Conservation (phyloP, 2,797 vertebrate genomes). For the Cyprinella venusta region DNA sequence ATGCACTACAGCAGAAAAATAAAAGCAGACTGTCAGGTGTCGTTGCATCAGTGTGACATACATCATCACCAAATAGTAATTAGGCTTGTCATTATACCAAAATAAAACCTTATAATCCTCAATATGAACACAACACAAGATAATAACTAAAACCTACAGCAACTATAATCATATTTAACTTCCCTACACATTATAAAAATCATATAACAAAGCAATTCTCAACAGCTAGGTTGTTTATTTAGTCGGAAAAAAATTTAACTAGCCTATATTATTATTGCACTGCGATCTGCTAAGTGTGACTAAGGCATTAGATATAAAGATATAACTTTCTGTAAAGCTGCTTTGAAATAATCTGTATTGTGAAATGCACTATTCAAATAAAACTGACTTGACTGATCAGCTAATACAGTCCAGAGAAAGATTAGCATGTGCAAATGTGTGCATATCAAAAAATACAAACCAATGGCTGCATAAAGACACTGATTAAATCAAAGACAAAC, state of each 20-base stretch:
- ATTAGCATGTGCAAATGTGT: background rate
- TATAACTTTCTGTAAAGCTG: background rate
- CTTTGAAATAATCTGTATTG: no score
- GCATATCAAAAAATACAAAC: background rate
- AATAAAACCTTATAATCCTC: background rate
- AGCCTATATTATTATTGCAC: background rate
- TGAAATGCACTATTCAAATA: no score
- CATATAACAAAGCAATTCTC: no score
- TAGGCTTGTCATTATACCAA: background rate
- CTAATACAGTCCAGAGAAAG: no score
- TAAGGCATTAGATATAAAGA: background rate
- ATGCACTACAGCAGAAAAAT: constrained; percentile 34
- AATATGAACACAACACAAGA: no score
- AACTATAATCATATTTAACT: no score
- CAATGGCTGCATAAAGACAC: background rate
- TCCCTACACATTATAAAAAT: no score
- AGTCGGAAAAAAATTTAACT: background rate
- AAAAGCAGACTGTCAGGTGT: background rate
- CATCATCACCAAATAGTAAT: no score
- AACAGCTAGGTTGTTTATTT: no score
- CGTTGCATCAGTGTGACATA: constrained; percentile 6
- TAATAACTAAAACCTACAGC: no score
- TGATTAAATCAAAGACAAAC: background rate
- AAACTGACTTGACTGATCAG: no score
- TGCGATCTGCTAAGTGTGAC: background rate